Evolutionary conservation across 2,113 vertebrate genomes (phyloP).

Genomic region (Epinephelus fuscoguttatus): DNA sequence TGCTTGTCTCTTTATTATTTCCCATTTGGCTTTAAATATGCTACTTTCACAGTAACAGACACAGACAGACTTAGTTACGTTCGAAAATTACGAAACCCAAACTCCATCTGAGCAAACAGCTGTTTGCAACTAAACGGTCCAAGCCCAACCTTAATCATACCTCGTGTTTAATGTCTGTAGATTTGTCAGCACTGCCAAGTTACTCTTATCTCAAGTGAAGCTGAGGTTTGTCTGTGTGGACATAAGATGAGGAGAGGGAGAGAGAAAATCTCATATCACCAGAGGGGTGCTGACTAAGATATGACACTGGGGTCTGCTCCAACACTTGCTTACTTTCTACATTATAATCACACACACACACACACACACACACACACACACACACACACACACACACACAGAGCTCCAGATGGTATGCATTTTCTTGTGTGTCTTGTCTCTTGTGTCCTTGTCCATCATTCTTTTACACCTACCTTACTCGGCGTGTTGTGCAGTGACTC

Average conservation of each 20-base stretch:
- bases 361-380: constrained; percentile 22
- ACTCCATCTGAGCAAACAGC: not conserved
- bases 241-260: not conserved
- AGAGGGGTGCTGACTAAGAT: constrained; percentile 68
- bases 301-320: constrained; percentile 53
- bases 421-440: constrained; percentile 24
- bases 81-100: not conserved
- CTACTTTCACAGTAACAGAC: not conserved
- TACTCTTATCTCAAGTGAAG: constrained; percentile 14
- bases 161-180: not conserved
- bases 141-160: not conserved
- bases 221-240: constrained; percentile 21
- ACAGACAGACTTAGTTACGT: not conserved
- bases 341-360: constrained; percentile 20
- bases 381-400: constrained; percentile 4
- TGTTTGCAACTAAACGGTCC: not conserved
- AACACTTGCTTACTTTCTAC: constrained; percentile 31
- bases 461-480: constrained; percentile 8
- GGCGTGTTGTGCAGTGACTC: constrained; percentile 32
- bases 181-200: constrained; percentile 28
- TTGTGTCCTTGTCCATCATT: constrained; percentile 32
- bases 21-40: not conserved
- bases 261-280: constrained; percentile 33
- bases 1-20: not conserved
- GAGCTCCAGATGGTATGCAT: constrained; percentile 30